Evolutionary conservation across 2,113 vertebrate species (phyloP), one percentile per base, ranked within the genome.

Genomic region (Fukomys damarensis): DNA sequence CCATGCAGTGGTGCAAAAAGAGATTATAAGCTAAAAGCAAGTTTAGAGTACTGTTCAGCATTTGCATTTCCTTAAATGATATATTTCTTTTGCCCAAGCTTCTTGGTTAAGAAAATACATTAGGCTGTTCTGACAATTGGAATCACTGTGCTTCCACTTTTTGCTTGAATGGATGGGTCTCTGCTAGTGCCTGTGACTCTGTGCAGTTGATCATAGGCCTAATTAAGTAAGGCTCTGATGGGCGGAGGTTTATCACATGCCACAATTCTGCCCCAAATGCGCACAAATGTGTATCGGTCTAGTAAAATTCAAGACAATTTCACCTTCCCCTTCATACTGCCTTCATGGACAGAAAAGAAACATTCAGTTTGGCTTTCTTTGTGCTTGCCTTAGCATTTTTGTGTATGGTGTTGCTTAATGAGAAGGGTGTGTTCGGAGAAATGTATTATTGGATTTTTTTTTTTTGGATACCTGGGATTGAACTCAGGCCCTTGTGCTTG

Each of bases 21-120:
- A 97, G 20, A 74, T 97, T 94, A 96, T 96, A 97, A 98, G 96
- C 52, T 94, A 95, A 96, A 58, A 41, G n/a, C 91, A 80, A 94
- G 97, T 97, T 66, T 86, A 70, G 85, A 4, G 0, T 38, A 54
- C 72, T 96, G 56, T 86, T 80, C 52, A 70, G 32, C 59, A 93
- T 95, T 96, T 89, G 56, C 77, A 89, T 95, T 91, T 93, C 86
- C 79, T 87, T 95, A 84, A 97, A 80, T 93, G 56, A 81, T 96
- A 56, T 46, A 88, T 97, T 97, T 97, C 3, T 46, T 98, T 97
- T 66, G 66, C 84, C 86, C 86, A 41, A 84, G 91, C 56, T 76
- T 74, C 68, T 85, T 41, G 70, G 65, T 70, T 92, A 58, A 74
- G 56, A 41, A 79, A 92, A 38, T 79, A 61, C 59, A 74, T 93